Percentiles rank a stretch among this genome's conserved stretches.
Evolutionary conservation across 64 coral and sea anemone species (phyloP).

Genomic region (Hydrozoanthus tunicans): DNA sequence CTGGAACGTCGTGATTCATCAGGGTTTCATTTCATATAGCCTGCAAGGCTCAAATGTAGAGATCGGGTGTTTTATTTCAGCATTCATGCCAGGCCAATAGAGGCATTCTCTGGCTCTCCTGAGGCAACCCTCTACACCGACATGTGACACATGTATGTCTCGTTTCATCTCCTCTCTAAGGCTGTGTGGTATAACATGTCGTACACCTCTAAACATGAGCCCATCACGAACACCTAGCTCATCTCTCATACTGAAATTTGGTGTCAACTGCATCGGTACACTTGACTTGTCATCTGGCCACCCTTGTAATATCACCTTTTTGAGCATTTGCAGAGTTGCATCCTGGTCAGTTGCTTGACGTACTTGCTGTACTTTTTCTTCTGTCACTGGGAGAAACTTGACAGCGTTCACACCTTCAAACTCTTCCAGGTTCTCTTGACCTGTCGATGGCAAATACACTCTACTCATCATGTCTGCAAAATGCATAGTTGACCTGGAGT

Average conservation of each 20-base stretch:
- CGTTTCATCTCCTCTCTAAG: constrained; percentile 1
- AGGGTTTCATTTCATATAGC: too few species aligned
- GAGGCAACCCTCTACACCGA: neutral
- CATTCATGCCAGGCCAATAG: too few species aligned
- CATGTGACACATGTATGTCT: constrained; percentile 12
- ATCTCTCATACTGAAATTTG: constrained; percentile 14
- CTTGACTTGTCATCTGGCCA: constrained; percentile 3
- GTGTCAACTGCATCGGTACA: neutral
- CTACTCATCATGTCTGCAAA: neutral
- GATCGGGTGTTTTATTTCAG: neutral
- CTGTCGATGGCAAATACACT: neutral
- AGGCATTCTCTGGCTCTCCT: neutral
- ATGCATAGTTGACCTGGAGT: neutral
- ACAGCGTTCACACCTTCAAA: neutral
- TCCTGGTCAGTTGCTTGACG: too few species aligned
- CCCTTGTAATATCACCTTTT: neutral
- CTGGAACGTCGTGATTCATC: too few species aligned
- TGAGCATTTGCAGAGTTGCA: constrained; percentile 12
- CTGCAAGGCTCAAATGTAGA: too few species aligned
- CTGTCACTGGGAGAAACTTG: neutral
- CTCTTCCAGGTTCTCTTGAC: neutral
- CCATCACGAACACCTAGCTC: neutral
- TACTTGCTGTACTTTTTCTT: neutral
- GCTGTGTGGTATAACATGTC: neutral
- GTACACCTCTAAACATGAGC: neutral